Percentiles rank a stretch among this genome's conserved stretches.
These are phyloP conservation scores for Pseudomyrmex dendroicus DNA, from an alignment of 1,140 invertebrate genomes.

Conservation along the genomic window DNA sequence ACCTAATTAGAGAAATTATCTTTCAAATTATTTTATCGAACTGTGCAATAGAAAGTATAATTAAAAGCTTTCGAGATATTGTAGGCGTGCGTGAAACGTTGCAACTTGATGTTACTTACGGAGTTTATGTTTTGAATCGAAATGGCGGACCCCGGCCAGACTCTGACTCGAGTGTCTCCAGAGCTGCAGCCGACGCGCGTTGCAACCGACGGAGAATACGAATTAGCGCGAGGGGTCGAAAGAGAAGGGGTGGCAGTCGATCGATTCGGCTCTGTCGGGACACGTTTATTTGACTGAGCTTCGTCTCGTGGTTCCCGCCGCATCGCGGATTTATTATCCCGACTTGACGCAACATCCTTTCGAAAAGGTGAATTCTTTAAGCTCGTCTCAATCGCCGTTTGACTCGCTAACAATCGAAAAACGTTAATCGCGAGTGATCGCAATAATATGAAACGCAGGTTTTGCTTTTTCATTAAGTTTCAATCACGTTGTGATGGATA, in stretches of 20 bases:
- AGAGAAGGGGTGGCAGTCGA: slow-evolving; percentile 58
- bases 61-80: neutral
- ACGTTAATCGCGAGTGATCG: neutral
- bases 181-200: slow-evolving; percentile 72
- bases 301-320: slow-evolving; percentile 51
- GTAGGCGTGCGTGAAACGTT: neutral
- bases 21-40: neutral
- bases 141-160: slow-evolving; percentile 9
- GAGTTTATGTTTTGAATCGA: neutral
- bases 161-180: slow-evolving; percentile 42
- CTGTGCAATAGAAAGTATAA: neutral
- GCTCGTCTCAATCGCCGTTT: slow-evolving; percentile 29
- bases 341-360: slow-evolving; percentile 43
- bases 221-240: slow-evolving; percentile 63
- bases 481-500: no score
- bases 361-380: slow-evolving; percentile 30
- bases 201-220: slow-evolving; percentile 72
- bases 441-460: neutral
- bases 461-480: neutral
- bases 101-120: slow-evolving; percentile 22
- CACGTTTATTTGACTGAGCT: slow-evolving; percentile 65
- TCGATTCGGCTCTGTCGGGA: slow-evolving; percentile 69
- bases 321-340: slow-evolving; percentile 51
- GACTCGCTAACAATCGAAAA: neutral
- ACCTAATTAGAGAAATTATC: neutral